phyloP scores from a whole-genome alignment of 2,888 invertebrate genomes.

The Lasioglossum zephyrum region DNA sequence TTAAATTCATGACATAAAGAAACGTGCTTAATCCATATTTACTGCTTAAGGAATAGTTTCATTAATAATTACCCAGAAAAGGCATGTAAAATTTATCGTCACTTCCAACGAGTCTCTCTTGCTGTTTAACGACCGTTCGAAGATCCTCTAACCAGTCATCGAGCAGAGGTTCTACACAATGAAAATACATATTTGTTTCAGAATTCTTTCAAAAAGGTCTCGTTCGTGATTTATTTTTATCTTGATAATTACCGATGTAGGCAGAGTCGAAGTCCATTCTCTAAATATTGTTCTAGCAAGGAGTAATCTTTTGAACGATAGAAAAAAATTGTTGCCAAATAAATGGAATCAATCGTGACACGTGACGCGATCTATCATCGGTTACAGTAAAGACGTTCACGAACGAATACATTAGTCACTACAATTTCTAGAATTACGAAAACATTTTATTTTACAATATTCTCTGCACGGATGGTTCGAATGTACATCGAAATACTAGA shows the following conservation, averaged over 20 bases:
- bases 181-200: constrained; percentile 37
- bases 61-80: constrained; percentile 71
- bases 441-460: constrained; percentile 14
- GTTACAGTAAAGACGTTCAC: not conserved
- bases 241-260: constrained; percentile 70
- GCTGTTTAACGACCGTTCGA: constrained; percentile 60
- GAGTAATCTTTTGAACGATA: not conserved
- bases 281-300: not conserved
- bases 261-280: constrained; percentile 66
- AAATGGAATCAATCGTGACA: constrained; percentile 5
- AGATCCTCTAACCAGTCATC: constrained; percentile 76
- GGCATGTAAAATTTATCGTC: constrained; percentile 73
- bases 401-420: not conserved
- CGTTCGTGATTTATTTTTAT: not conserved
- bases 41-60: not conserved
- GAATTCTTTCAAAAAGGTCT: not conserved
- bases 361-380: constrained; percentile 23
- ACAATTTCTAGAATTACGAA: not conserved
- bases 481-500: constrained; percentile 24
- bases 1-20: constrained; percentile 2
- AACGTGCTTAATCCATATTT: not conserved
- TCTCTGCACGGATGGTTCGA: not conserved
- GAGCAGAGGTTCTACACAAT: constrained; percentile 57
- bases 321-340: constrained; percentile 5
- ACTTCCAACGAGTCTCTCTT: constrained; percentile 63